phyloP scores from a whole-genome alignment of 1,140 invertebrate species.

The Dermatophagoides farinae region DNA sequence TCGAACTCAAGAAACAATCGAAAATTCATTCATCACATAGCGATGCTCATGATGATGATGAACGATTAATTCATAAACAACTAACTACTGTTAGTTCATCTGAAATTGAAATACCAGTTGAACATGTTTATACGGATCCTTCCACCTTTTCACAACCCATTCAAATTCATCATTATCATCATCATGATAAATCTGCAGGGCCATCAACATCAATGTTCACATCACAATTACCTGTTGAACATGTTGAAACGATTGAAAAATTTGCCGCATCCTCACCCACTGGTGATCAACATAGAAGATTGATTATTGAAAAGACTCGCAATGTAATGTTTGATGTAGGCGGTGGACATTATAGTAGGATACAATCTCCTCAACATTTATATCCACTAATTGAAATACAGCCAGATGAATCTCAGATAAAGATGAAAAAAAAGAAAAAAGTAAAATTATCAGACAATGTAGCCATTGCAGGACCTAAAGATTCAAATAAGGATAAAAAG shows the following conservation, averaged over 20 bases:
- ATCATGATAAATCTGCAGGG: not conserved
- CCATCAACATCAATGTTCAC: not conserved
- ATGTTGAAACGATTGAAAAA: not conserved
- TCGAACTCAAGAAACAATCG: no score
- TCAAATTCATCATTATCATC: not conserved
- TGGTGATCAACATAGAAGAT: not conserved
- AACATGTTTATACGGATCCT: not conserved
- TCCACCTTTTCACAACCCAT: not conserved
- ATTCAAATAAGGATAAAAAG: not conserved
- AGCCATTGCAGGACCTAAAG: not conserved
- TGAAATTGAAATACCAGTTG: constrained; percentile 8
- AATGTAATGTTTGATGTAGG: constrained; percentile 1
- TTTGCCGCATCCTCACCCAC: not conserved
- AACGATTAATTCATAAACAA: not conserved
- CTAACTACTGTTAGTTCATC: not conserved
- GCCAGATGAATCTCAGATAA: not conserved
- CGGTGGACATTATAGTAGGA: no score
- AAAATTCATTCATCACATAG: not conserved
- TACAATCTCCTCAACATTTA: no score
- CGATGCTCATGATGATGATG: not conserved
- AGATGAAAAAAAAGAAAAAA: not conserved
- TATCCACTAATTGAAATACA: not conserved
- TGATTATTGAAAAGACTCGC: not conserved
- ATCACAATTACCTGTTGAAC: not conserved
- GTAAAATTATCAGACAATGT: not conserved